Evolutionary conservation across 2,113 vertebrate genomes (phyloP), one percentile per base, ranked within the genome.

Genomic region (Sinocyclocheilus maitianheensis): DNA sequence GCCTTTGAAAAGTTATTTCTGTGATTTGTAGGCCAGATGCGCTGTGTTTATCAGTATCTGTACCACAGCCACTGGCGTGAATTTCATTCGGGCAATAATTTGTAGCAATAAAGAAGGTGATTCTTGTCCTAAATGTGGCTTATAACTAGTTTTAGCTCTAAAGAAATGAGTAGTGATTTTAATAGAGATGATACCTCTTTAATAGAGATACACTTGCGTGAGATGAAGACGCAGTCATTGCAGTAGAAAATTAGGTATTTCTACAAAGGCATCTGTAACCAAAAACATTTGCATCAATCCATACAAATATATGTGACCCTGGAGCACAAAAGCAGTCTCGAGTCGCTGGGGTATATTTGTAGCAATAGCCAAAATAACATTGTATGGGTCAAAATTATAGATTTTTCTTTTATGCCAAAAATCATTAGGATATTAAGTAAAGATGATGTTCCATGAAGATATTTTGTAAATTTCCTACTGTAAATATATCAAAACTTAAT

Each of bases 1-100:
- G 30, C 18, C 60, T 81, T 65, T 65, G 60, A 65, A 65, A 48
- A 65, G 60, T 81, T 18, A 65, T 81, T 65, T 81, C 40, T 81
- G 79, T 81, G 79, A 81, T 65, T 81, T 81, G 79, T 81, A 46
- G 40, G 40, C 79, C n/a, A 65, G 79, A 24, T 65, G n/a, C 40
- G 6, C 5, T 5, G 58, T 46, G 43, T 81, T 81, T 48, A 81
- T 81, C n/a, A 48, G 60, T 65, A 46, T 26, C 13, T 40, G 5
- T 62, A 6, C 4, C 58, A 7, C 9, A 62, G 34, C 55, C 34
- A 63, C 34, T 80, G 72, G 72, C 22, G n/a, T 26, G 0, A 16
- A 76, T 76, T 48, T 6, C 6, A 76, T 48, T 46, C 5, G 0
- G 11, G 22, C 1, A 14, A 75, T 75, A 12, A 79, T 79, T 43